phyloP scores from a whole-genome alignment of 2,888 invertebrate genomes.

The Eupelmus urozonus region DNA sequence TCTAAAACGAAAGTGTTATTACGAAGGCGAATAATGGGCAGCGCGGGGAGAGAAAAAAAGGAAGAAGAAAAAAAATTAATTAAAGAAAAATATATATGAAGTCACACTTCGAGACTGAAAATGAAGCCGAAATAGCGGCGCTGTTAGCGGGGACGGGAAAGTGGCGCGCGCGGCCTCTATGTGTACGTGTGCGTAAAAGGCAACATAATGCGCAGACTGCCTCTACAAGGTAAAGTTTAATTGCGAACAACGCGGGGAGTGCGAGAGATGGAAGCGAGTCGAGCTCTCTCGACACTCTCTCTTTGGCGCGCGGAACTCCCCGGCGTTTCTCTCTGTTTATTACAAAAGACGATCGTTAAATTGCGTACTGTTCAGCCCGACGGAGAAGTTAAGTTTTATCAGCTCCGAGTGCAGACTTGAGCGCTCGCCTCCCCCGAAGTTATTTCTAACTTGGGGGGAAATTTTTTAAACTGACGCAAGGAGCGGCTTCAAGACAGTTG shows the following conservation, averaged over 20 bases:
- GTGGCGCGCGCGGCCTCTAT: slow-evolving; percentile 1
- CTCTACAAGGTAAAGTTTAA: slow-evolving; percentile 56
- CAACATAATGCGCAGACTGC: slow-evolving; percentile 44
- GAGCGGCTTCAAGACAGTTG: too few relatives aligned
- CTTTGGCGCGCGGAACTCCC: not conserved
- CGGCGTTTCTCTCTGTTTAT: slow-evolving; percentile 48
- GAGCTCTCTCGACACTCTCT: slow-evolving; percentile 14
- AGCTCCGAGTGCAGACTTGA: slow-evolving; percentile 10
- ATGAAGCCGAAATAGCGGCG: slow-evolving; percentile 17
- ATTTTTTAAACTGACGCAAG: too few relatives aligned
- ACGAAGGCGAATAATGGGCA: too few relatives aligned
- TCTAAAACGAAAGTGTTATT: not conserved
- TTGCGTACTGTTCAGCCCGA: slow-evolving; percentile 12
- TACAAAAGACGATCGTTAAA: slow-evolving; percentile 57
- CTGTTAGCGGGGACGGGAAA: not conserved
- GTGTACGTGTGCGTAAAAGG: slow-evolving; percentile 34
- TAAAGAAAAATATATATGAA: slow-evolving; percentile 34
- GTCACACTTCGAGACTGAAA: slow-evolving; percentile 24
- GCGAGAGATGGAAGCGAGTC: slow-evolving; percentile 32
- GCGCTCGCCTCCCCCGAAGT: slow-evolving; percentile 7
- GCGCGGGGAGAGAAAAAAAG: not conserved
- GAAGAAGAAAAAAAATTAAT: slow-evolving; percentile 32
- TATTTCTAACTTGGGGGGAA: slow-evolving; percentile 17
- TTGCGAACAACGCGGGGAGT: slow-evolving; percentile 37
- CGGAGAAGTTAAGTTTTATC: slow-evolving; percentile 52